These are phyloP conservation scores for Kryptolebias marmoratus DNA, from an alignment of 2,113 vertebrate species.

Conservation along the genomic window DNA sequence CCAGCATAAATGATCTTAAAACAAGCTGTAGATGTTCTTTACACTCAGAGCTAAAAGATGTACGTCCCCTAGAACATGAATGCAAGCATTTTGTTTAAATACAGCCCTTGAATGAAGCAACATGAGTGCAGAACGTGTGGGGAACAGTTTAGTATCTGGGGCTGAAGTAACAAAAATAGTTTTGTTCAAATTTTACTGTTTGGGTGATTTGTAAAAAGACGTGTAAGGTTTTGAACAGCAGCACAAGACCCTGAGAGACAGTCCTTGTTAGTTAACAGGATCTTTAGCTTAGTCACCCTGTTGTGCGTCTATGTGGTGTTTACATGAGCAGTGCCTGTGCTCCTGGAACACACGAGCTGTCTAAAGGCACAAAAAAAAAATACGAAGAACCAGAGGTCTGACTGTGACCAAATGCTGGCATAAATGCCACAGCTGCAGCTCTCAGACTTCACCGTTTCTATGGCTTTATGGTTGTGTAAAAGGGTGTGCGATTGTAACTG, in stretches of 20 bases:
- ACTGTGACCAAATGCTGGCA: neutral
- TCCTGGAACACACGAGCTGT: constrained; percentile 19
- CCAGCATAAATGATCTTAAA: neutral
- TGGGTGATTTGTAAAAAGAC: constrained; percentile 1
- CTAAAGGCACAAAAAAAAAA: constrained; percentile 51
- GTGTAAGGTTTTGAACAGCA: constrained; percentile 24
- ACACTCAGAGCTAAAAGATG: neutral
- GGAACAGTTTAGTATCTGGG: neutral
- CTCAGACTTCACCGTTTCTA: constrained; percentile 18
- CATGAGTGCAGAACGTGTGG: neutral
- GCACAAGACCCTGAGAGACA: constrained; percentile 55
- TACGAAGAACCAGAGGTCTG: constrained; percentile 1
- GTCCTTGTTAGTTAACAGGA: neutral
- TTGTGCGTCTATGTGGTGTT: constrained; percentile 19
- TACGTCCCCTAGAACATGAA: neutral
- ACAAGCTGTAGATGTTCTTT: neutral
- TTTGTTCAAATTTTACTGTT: too few species aligned
- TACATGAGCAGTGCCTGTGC: neutral
- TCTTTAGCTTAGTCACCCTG: constrained; percentile 6
- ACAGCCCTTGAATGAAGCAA: constrained; percentile 38
- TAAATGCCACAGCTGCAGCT: constrained; percentile 6
- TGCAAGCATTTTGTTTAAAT: neutral
- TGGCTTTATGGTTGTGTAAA: constrained; percentile 39
- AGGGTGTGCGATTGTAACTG: constrained; percentile 24
- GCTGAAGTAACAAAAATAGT: neutral